phyloP scores from a whole-genome alignment of 2,888 invertebrate species.

The Ceriagrion tenellum region DNA sequence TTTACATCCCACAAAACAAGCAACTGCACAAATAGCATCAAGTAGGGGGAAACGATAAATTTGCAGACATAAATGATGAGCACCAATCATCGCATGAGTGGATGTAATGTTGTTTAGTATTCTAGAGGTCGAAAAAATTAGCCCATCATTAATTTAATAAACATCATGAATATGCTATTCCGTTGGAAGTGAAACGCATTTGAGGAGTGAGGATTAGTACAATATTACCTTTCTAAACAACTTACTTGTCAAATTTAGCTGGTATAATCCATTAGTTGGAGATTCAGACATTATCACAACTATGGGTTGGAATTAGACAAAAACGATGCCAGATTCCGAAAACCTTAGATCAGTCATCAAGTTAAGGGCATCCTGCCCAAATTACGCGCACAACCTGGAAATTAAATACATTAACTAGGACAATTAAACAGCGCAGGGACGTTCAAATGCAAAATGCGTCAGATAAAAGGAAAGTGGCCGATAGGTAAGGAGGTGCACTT shows the following conservation, averaged over 20 bases:
- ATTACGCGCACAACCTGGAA: slow-evolving; percentile 10
- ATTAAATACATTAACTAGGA: neutral
- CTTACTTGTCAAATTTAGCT: slow-evolving; percentile 85
- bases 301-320: slow-evolving; percentile 37
- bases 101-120: neutral
- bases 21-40: too few species aligned
- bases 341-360: slow-evolving; percentile 28
- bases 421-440: neutral
- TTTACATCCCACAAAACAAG: too few species aligned
- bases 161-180: too few species aligned
- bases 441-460: neutral
- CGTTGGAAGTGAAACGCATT: too few species aligned
- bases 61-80: too few species aligned
- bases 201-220: too few species aligned
- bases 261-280: slow-evolving; percentile 81
- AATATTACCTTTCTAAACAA: slow-evolving; percentile 69
- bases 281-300: slow-evolving; percentile 74
- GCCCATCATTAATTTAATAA: too few species aligned
- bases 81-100: too few species aligned
- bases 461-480: neutral
- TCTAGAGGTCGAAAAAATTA: neutral
- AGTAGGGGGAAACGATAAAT: too few species aligned
- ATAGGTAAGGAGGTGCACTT: neutral
- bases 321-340: slow-evolving; percentile 36
- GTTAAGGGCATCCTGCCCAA: slow-evolving; percentile 45